A percentile compares a stretch with the other conserved stretches of the same genome.
phyloP scores from a whole-genome alignment of 2,888 invertebrate species.

The Agriotes lineatus region DNA sequence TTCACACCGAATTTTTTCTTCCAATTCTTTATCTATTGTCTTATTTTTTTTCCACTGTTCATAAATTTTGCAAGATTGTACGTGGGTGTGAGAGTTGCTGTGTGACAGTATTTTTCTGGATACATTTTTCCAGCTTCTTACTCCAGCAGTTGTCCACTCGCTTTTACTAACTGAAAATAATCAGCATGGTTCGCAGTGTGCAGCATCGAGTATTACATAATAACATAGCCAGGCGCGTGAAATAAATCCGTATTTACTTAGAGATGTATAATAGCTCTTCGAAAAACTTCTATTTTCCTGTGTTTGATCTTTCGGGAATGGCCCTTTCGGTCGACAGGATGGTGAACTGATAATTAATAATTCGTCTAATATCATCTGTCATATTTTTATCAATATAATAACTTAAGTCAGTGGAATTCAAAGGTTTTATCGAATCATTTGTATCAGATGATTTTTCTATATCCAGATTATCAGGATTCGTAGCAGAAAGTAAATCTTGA shows the following conservation, averaged over 20 bases:
- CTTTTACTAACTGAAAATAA: constrained; percentile 31
- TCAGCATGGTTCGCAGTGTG: constrained; percentile 42
- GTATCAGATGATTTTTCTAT: too few species aligned
- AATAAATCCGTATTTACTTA: not conserved
- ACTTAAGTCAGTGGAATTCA: too few species aligned
- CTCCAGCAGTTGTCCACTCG: constrained; percentile 7
- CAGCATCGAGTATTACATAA: constrained; percentile 35
- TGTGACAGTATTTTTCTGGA: constrained; percentile 30
- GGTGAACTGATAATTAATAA: not conserved
- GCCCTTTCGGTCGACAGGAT: not conserved
- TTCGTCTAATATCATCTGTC: not conserved
- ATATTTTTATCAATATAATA: not conserved
- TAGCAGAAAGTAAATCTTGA: not conserved
- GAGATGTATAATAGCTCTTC: not conserved
- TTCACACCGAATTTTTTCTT: constrained; percentile 12
- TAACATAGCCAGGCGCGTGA: constrained; percentile 33
- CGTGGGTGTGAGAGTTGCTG: constrained; percentile 6
- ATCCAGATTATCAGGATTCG: too few species aligned
- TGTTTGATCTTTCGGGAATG: constrained; percentile 6
- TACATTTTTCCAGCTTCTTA: constrained; percentile 32
- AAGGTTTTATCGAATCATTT: too few species aligned
- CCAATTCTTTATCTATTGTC: constrained; percentile 10
- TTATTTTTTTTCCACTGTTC: constrained; percentile 12
- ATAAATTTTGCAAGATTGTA: not conserved
- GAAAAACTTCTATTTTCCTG: constrained; percentile 3